Conservation (phyloP, 1,140 invertebrate genomes). For the Pseudomyrmex flavicornis region DNA sequence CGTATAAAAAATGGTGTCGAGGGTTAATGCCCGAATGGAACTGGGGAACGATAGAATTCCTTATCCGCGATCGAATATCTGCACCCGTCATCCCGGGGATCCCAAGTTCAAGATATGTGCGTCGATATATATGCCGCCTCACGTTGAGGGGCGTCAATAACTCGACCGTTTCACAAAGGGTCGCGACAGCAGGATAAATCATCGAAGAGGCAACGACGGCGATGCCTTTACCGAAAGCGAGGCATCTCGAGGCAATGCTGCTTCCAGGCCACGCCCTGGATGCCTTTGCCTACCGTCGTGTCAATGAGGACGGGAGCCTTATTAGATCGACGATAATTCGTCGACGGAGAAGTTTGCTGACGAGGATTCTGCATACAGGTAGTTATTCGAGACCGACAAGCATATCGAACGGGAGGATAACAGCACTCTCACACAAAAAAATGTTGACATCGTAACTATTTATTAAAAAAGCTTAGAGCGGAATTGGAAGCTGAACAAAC, state of each 20-base stretch:
- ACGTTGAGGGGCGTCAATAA: constrained; percentile 66
- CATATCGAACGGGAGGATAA: constrained; percentile 31
- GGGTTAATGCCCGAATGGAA: constrained; percentile 46
- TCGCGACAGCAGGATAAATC: constrained; percentile 70
- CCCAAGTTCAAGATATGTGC: constrained; percentile 51
- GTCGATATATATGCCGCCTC: constrained; percentile 46
- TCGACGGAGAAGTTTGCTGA: constrained; percentile 77
- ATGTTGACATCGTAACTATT: not conserved
- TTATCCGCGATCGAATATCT: constrained; percentile 55
- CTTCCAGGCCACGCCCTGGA: constrained; percentile 69
- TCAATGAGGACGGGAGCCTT: constrained; percentile 75
- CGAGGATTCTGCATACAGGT: constrained; percentile 72
- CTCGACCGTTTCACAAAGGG: constrained; percentile 69
- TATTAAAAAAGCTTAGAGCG: constrained; percentile 10
- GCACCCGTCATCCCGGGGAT: constrained; percentile 47
- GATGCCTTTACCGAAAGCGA: constrained; percentile 68
- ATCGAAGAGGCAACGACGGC: constrained; percentile 66
- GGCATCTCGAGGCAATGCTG: constrained; percentile 67
- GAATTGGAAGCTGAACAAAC: not conserved
- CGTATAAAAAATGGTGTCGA: not conserved
- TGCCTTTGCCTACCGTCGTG: constrained; percentile 73
- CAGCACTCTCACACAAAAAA: not conserved
- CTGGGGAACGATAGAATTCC: constrained; percentile 45
- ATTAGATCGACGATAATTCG: constrained; percentile 80
- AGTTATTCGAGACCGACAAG: constrained; percentile 54